Conservation (phyloP, 2,113 vertebrate species). For the Xiphophorus couchianus region DNA sequence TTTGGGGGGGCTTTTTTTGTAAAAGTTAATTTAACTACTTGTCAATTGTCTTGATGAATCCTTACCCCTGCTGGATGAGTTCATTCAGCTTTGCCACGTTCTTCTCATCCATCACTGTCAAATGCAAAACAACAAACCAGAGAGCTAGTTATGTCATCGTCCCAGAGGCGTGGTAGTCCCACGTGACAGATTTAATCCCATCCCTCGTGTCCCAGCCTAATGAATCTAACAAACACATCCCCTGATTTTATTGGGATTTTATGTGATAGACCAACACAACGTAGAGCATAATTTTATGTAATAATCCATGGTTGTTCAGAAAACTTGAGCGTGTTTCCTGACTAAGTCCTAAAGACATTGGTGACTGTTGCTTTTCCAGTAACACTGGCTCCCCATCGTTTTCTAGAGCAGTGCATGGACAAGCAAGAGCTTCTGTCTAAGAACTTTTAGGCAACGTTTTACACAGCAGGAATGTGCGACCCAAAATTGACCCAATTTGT, state of each 20-base stretch:
- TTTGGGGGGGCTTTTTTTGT: too few relatives aligned
- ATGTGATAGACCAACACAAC: background rate
- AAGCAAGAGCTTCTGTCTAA: too few relatives aligned
- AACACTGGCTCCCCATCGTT: too few relatives aligned
- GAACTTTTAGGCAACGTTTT: too few relatives aligned
- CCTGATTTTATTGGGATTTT: background rate
- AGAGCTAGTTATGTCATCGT: constrained; percentile 27
- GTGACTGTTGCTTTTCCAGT: too few relatives aligned
- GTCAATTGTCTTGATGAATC: background rate
- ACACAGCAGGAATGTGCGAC: too few relatives aligned
- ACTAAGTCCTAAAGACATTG: too few relatives aligned
- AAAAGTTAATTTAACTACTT: background rate
- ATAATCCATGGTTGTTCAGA: too few relatives aligned
- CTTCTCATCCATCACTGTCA: constrained; percentile 97
- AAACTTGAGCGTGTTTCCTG: too few relatives aligned
- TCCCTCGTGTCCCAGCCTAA: constrained; percentile 36
- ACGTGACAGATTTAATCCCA: constrained; percentile 45
- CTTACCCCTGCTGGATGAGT: constrained; percentile 94
- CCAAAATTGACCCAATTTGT: too few relatives aligned
- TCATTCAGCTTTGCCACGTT: constrained; percentile 96
- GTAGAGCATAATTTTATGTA: too few relatives aligned
- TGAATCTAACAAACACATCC: background rate
- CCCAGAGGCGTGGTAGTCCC: constrained; percentile 26
- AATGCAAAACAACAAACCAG: constrained; percentile 43
- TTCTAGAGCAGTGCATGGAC: too few relatives aligned